Conservation (phyloP, 2,113 vertebrate species). For the Scortum barcoo region DNA sequence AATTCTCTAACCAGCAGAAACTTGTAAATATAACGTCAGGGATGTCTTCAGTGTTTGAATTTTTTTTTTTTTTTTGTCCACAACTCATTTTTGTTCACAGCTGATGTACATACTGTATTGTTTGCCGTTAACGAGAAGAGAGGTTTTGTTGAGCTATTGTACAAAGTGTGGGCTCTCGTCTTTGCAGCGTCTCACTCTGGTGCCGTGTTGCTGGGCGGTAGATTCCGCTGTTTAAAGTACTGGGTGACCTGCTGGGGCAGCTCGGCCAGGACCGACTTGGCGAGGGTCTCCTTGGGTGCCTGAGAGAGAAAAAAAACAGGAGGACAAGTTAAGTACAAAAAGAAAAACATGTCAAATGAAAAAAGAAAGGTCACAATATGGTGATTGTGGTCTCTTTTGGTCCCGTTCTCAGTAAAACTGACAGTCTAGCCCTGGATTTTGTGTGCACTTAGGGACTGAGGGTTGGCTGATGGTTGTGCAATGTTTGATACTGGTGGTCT, state of each 20-base stretch:
- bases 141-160: slow-evolving; percentile 58
- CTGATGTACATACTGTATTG: slow-evolving; percentile 40
- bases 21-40: slow-evolving; percentile 28
- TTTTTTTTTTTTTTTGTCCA: slow-evolving; percentile 37
- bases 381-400: not conserved
- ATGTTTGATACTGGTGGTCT: not conserved
- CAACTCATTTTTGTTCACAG: slow-evolving; percentile 44
- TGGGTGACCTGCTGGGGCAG: slow-evolving; percentile 97
- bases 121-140: slow-evolving; percentile 44
- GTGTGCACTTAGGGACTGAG: not conserved
- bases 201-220: slow-evolving; percentile 90
- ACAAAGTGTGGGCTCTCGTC: slow-evolving; percentile 27
- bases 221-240: slow-evolving; percentile 97
- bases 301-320: slow-evolving; percentile 62
- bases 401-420: not conserved
- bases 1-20: slow-evolving; percentile 33
- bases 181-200: slow-evolving; percentile 81
- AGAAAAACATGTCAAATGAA: too few species aligned
- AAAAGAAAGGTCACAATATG: not conserved
- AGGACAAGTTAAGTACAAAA: not conserved
- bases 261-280: slow-evolving; percentile 97
- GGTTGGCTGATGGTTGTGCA: not conserved
- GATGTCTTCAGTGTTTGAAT: slow-evolving; percentile 23
- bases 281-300: slow-evolving; percentile 98
- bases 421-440: not conserved